Evolutionary conservation across 2,888 invertebrate species (phyloP), one percentile per base, ranked within the genome.

Genomic region (Pseudococcus viburni): DNA sequence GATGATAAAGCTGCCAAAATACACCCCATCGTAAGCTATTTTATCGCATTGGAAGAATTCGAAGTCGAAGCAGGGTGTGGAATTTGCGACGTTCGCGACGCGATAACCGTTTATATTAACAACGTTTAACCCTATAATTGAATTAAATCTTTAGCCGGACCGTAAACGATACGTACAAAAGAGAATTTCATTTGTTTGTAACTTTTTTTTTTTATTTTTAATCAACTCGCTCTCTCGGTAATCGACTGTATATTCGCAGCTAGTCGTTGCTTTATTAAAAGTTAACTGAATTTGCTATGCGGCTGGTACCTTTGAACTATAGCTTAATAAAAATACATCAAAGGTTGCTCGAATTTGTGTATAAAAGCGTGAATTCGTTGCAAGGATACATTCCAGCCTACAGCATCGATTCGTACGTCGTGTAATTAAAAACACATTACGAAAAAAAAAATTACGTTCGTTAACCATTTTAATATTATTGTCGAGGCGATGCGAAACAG

Each of bases 41-140:
- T 73, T 73, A 73, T 73, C 17, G 33, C 33, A 11, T 11, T 55
- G 0, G n/a, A 59, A 6, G 59, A 51, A 51, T 33, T 33, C 46
- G 51, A 6, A 59, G 59, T 33, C 46, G 51, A 6, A 59, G 59
- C 19, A 11, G 59, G 19, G 59, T n/a, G 19, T 22, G 64, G 64
- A 22, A 64, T 22, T 2, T 22, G 68, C 42, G 17, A 42, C 80
- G 19, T 59, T 59, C 59, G 59, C 59, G 59, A 59, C 59, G 80
- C 80, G 42, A 80, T 80, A 80, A 80, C 39, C 80, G 80, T 80
- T 80, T 80, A 80, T 80, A 73, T 73, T 73, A 80, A 46, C 42
- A 80, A 80, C 80, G 42, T 80, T 80, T 42, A 80, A 80, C n/a
- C 42, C 42, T 42, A 42, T 80, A 80, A 80, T 42, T 42, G 42